Evolutionary conservation across 2,113 vertebrate genomes (phyloP), one percentile per base, ranked within the genome.

Genomic region (Gallinago undulata): DNA sequence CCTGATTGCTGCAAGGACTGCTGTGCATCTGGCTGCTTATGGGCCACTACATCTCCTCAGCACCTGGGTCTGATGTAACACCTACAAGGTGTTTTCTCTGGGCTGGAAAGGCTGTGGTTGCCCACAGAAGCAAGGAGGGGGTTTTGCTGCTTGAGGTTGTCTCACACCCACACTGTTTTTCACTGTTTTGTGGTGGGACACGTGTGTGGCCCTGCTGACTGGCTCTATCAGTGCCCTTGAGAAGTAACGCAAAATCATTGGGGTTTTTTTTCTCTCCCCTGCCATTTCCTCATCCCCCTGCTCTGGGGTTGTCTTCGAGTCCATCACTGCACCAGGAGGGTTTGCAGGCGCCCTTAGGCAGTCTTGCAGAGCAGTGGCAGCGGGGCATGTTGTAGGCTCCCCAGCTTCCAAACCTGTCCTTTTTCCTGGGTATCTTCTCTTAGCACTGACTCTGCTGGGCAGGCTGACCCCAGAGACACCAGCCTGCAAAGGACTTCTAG

Each of bases 11-110:
- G 64, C 2, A 2, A 56, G 67, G 56, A 13, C 47, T 19, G 31
- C 41, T 28, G 11, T 6, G 6, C 0, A 0, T 47, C 68, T 37
- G 1, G 0, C 6, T 62, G 76, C 41, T 73, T 55, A 41, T 2
- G 17, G 68, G 69, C 39, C 66, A 33, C 13, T 18, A 25, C 10
- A 47, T 35, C 43, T 56, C 48, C 1, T 7, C 1, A 2, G 78
- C 10, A 24, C 63, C 39, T 85, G 39, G 3, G 2, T 5, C 55
- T 75, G 35, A 48, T 13, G 76, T 24, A 73, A 30, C 11, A 23
- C 17, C 45, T 60, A 11, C 6, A 11, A 19, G 66, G 53, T 63
- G 53, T 33, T 83, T 64, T 35, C n/a, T 53, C 43, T 33, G 31
- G 73, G 56, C 41, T 93, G 45, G 35, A 86, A 77, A 92, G 48